Conservation (phyloP, 2,113 vertebrate species). For the Petromus typicus region DNA sequence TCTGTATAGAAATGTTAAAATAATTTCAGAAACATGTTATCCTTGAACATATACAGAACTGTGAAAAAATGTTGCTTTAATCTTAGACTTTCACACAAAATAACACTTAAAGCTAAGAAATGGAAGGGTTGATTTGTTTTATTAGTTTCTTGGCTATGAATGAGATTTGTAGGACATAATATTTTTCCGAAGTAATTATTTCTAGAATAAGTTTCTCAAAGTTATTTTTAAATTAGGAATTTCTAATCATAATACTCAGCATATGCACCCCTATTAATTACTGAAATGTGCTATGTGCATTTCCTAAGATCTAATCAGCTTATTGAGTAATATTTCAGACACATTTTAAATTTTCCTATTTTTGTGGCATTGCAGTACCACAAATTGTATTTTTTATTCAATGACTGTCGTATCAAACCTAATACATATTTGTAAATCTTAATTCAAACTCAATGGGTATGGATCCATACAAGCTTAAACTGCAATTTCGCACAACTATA, state of each 20-base stretch:
- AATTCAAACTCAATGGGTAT: constrained; percentile 74
- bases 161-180: constrained; percentile 46
- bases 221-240: constrained; percentile 70
- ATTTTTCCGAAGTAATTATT: constrained; percentile 56
- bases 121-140: constrained; percentile 61
- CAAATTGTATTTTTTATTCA: constrained; percentile 73
- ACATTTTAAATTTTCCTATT: constrained; percentile 67
- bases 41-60: neutral
- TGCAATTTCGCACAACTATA: constrained; percentile 79
- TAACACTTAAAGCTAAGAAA: constrained; percentile 22
- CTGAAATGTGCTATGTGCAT: constrained; percentile 21
- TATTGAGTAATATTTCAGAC: constrained; percentile 61
- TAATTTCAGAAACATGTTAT: neutral
- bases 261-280: neutral
- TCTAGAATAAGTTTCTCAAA: constrained; percentile 40
- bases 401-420: constrained; percentile 65
- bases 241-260: constrained; percentile 48
- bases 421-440: constrained; percentile 80
- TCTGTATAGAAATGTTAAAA: neutral
- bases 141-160: constrained; percentile 29
- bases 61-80: neutral
- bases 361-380: constrained; percentile 57
- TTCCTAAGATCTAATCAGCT: constrained; percentile 60
- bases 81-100: neutral
- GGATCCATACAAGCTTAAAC: constrained; percentile 76